A percentile compares a stretch with the other conserved stretches of the same genome.
Evolutionary conservation across 2,888 invertebrate species (phyloP).

Genomic region (Gari tellinella): DNA sequence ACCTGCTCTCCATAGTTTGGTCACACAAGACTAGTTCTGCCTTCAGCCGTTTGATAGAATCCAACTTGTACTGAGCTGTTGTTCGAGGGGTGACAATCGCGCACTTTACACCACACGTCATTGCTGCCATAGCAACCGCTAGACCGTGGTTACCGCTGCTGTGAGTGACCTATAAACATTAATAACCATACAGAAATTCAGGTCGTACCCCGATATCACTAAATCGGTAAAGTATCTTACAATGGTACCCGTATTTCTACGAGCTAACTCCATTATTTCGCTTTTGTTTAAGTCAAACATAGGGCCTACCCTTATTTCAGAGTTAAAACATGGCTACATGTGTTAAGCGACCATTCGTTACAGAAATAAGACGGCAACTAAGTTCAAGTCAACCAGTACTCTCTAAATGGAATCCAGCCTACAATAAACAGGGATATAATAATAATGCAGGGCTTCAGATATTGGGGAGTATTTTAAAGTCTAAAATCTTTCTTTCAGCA

Average conservation of each 20-base stretch:
- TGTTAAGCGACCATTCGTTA: too few relatives aligned
- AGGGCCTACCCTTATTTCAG: too few relatives aligned
- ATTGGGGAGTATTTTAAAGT: too few relatives aligned
- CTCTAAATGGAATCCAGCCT: too few relatives aligned
- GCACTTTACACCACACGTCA: conserved; percentile 78
- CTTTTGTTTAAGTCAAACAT: too few relatives aligned
- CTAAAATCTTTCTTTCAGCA: too few relatives aligned
- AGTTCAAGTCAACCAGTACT: too few relatives aligned
- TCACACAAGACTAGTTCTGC: conserved; percentile 82
- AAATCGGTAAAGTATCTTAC: neutral
- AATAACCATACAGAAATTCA: neutral
- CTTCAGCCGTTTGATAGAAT: conserved; percentile 83
- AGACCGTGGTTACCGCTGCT: conserved; percentile 85
- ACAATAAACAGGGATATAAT: too few relatives aligned
- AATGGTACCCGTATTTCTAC: neutral
- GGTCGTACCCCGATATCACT: neutral
- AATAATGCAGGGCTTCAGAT: too few relatives aligned
- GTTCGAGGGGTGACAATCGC: conserved; percentile 84
- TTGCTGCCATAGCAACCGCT: conserved; percentile 83
- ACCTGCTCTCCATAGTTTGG: conserved; percentile 78
- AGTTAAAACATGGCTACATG: too few relatives aligned
- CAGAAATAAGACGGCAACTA: too few relatives aligned
- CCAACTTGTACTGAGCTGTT: conserved; percentile 82
- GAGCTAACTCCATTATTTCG: too few relatives aligned
- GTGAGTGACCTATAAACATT: conserved; percentile 81